Base-by-base conservation (phyloP, 2,113 vertebrate genomes). In the Agelaius phoeniceus region DNA sequence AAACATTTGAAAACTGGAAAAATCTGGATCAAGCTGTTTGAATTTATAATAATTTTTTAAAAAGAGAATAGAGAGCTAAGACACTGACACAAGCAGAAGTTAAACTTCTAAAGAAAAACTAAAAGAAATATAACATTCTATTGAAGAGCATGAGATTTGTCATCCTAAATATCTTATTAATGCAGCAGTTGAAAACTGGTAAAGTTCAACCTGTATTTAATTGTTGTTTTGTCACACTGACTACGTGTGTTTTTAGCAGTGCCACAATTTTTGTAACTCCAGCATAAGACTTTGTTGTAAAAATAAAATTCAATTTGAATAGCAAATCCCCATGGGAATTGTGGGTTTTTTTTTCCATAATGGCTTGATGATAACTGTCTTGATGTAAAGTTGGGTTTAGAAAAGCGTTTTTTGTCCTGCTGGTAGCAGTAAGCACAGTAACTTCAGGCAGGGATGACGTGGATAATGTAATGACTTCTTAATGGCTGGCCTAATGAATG, bases 371-470 rank as follows among this genome's bases (percentile, higher is more conserved):
- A 23, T 71, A 71, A 71, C 16, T 59, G 33, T 46, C 35, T 55
- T 27, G n/a, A 3, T 49, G 35, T 48, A 46, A 55, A 49, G 22
- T 12, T 63, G 28, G 31, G 43, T 41, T 89, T 84, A 54, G 23
- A 28, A 78, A 87, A 81, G 28, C 1, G 0, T n/a, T 74, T 57
- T 46, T 84, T 76, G 20, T 0, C 0, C 37, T 84, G 17, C n/a
- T 78, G 41, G 6, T 78, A 19, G 23, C 24, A 33, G 37, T 54
- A 21, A 76, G 35, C 43, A 12, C 44, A 27, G 48, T 76, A 76
- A 72, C 33, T 59, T 59, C 71, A 63, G 82, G 16, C 21, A 69
- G n/a, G 37, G 41, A 15, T 82, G 75, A 86, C 8, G 19, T 69
- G 21, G 22, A 9, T 27, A 27, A 24, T 59, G 23, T 43, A 55